Evolutionary conservation across 1,140 invertebrate species (phyloP), one percentile per base, ranked within the genome.

Genomic region (Scaptomyza pallida): DNA sequence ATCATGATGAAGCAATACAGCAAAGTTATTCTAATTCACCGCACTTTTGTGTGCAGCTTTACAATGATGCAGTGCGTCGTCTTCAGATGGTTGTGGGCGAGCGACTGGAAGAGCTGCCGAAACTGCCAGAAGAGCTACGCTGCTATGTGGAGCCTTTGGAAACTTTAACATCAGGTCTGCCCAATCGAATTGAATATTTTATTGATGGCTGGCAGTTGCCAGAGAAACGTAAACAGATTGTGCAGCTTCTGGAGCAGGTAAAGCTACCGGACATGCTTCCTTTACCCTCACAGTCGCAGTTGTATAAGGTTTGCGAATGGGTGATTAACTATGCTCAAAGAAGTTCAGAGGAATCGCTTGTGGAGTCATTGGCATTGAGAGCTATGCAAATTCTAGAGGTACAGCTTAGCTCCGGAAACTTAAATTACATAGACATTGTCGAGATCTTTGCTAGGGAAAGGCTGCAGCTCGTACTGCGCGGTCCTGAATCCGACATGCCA

Each of bases 11-110:
- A 9, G 89, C 82, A 51, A 91, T 94, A 15, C 75, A 82, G 17
- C 68, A 73, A 33, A 91, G 15, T 1, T 47, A 43, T 16, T 90
- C 94, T 19, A 91, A 92, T 19, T 92, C 94, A 69, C 93, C 94
- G 0, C 92, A 93, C 62, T 93, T 93, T 68, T 92, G 95, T 3
- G 93, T 94, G 15, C 86, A 92, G 26, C 89, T 95, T 30, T 95
- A 95, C 69, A 96, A 96, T 79, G 92, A 93, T 72, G 94, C 93
- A 33, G 92, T 96, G 3, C 91, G 92, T 48, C 93, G 93, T 70
- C 78, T 95, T 15, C 93, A 92, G n/a, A 80, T 93, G 21, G 93
- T 95, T 40, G 89, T 94, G n/a, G 92, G 93, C 16, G 92, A 95
- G 91, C 92, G 93, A 10, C 79, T 93, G 37, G 83, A 79, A 0